Evolutionary conservation across 2,888 invertebrate species (phyloP).

Genomic region (Ectobius pallidus): DNA sequence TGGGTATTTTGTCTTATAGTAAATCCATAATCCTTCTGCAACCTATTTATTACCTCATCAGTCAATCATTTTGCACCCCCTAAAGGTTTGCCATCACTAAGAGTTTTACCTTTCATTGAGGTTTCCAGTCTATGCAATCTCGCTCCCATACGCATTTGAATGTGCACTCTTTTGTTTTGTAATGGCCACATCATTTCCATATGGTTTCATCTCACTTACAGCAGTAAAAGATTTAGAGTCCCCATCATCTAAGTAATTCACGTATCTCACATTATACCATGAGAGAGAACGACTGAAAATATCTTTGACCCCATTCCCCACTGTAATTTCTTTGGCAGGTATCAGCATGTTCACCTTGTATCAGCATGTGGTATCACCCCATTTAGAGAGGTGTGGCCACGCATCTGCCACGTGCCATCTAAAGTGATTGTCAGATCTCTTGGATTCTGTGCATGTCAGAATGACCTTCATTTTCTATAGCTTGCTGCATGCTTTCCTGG

Average conservation of each 20-base stretch:
- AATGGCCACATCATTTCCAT: background rate
- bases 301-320: background rate
- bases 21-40: background rate
- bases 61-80: background rate
- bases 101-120: background rate
- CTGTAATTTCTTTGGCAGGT: background rate
- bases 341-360: background rate
- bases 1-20: background rate
- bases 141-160: background rate
- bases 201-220: background rate
- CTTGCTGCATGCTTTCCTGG: conserved; percentile 11
- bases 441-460: too few relatives aligned
- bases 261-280: background rate
- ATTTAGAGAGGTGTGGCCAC: background rate
- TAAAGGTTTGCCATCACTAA: too few relatives aligned
- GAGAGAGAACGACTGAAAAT: too few relatives aligned
- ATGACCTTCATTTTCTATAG: conserved; percentile 10
- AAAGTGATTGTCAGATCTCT: too few relatives aligned
- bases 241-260: background rate
- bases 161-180: background rate
- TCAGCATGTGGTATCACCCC: background rate
- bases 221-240: background rate
- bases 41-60: background rate
- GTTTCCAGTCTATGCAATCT: background rate
- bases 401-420: background rate